phyloP scores from a whole-genome alignment of 1,140 invertebrate species.

The Cyrtorhinus lividipennis region DNA sequence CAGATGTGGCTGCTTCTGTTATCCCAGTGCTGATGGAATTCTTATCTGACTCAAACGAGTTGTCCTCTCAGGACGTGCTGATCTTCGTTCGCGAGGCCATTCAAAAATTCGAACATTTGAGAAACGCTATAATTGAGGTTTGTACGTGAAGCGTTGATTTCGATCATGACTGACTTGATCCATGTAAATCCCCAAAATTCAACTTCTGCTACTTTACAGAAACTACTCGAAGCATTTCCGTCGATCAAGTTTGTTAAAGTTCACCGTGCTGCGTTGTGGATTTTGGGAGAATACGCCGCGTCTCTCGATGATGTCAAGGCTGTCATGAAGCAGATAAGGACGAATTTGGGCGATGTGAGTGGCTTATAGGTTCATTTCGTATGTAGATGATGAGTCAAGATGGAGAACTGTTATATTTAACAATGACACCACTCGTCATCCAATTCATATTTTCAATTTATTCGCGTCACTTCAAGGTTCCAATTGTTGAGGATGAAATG shows the following conservation, averaged over 20 bases:
- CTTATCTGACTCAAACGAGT: slow-evolving; percentile 85
- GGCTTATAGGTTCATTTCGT: no score
- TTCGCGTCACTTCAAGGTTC: no score
- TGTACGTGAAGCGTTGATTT: no score
- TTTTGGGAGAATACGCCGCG: slow-evolving; percentile 89
- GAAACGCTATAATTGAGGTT: slow-evolving; percentile 65
- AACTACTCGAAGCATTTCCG: slow-evolving; percentile 64
- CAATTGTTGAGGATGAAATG: slow-evolving; percentile 80
- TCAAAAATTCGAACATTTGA: slow-evolving; percentile 73
- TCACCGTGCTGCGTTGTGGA: slow-evolving; percentile 93
- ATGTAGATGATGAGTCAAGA: no score
- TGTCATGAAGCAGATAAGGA: slow-evolving; percentile 59
- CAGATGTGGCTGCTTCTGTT: slow-evolving; percentile 85
- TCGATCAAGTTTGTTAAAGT: slow-evolving; percentile 72
- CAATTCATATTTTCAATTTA: no score
- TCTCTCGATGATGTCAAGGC: slow-evolving; percentile 59
- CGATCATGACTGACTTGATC: no score
- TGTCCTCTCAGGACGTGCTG: slow-evolving; percentile 86
- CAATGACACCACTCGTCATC: no score
- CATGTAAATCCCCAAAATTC: no score
- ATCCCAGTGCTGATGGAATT: slow-evolving; percentile 94
- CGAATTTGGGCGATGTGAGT: slow-evolving; percentile 59
- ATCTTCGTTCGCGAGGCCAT: slow-evolving; percentile 91
- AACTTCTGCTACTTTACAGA: no score
- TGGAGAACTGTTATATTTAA: no score